Evolutionary conservation across 2,797 vertebrate species (phyloP), one percentile per base, ranked within the genome.

Genomic region (Micrastur ruficollis): DNA sequence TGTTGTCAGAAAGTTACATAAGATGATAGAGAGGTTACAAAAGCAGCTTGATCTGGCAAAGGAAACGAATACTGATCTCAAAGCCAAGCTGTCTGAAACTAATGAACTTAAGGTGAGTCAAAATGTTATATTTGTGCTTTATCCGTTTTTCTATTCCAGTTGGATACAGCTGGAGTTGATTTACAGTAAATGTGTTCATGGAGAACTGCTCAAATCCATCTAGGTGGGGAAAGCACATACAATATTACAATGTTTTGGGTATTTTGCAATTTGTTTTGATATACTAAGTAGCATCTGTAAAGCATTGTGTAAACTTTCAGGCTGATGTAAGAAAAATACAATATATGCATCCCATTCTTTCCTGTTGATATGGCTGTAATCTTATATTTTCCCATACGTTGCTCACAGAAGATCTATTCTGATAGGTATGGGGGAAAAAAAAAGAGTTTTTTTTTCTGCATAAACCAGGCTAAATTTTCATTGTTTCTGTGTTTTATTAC

Each of bases 31-130:
- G 84, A 98, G 98, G 83, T 96, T 99, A 76, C 99, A 99, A 93
- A 98, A 97, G n/a, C 98, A 99, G 90, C 98, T 99, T 95, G 97
- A 78, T 76, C 86, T 96, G n/a, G 94, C 97, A 66, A 98, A 84
- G 65, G 94, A 98, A 91, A 97, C 89, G 6, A 99, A 98, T 95
- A 98, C 96, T 2, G 98, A 99, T 89, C 98, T 99, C 89, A 99
- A 98, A 98, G 98, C 98, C 87, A 98, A 98, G 88, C 97, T 99
- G 50, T 98, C 98, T 17, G 98, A 99, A 96, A 98, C 98, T 96
- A 98, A 80, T 56, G 98, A 99, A 93, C 98, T 99, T 73, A 99
- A 99, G 99, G 99, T 98, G 98, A 98, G 98, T 93, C 89, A 76
- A 74, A 42, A 49, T 5, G 44, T 68, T 73, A 17, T 7, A 6